Evolutionary conservation across 1,140 invertebrate species (phyloP).

Genomic region (Samia ricini): DNA sequence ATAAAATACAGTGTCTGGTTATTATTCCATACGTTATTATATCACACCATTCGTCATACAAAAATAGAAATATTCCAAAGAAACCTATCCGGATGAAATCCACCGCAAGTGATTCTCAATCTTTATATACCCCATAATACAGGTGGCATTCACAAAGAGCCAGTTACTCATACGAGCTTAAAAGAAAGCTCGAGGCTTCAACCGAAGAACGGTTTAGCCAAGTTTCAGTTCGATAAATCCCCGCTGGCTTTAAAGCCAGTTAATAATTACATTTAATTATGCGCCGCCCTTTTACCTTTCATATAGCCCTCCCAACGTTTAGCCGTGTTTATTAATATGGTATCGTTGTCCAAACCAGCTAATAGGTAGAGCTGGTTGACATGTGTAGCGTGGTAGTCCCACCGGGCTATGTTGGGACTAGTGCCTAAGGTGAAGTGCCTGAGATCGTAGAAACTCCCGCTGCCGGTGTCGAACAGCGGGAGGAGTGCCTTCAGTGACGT

Average conservation of each 20-base stretch:
- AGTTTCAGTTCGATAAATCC: not conserved
- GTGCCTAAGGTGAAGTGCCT: conserved; percentile 93
- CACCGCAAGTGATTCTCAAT: too few species aligned
- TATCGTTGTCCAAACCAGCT: conserved; percentile 91
- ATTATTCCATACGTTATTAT: too few species aligned
- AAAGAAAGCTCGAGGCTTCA: too few species aligned
- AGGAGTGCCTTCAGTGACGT: conserved; percentile 93
- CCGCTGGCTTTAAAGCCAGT: not conserved
- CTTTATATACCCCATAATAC: too few species aligned
- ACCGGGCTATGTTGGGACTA: conserved; percentile 94
- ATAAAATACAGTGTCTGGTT: too few species aligned
- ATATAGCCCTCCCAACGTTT: conserved; percentile 97
- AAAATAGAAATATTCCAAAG: too few species aligned
- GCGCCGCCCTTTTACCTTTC: conserved; percentile 94
- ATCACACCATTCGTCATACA: too few species aligned
- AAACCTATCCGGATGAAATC: too few species aligned
- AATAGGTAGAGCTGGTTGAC: conserved; percentile 96
- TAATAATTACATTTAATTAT: conserved; percentile 83
- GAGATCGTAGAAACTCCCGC: conserved; percentile 97
- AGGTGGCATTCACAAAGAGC: too few species aligned
- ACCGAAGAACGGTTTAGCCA: too few species aligned
- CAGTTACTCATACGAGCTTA: too few species aligned
- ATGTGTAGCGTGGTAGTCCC: conserved; percentile 99
- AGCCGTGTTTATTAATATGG: conserved; percentile 90
- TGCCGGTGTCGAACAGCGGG: conserved; percentile 96